Evolutionary conservation across 2,113 vertebrate genomes (phyloP), one percentile per base, ranked within the genome.

Genomic region (Excalfactoria chinensis): DNA sequence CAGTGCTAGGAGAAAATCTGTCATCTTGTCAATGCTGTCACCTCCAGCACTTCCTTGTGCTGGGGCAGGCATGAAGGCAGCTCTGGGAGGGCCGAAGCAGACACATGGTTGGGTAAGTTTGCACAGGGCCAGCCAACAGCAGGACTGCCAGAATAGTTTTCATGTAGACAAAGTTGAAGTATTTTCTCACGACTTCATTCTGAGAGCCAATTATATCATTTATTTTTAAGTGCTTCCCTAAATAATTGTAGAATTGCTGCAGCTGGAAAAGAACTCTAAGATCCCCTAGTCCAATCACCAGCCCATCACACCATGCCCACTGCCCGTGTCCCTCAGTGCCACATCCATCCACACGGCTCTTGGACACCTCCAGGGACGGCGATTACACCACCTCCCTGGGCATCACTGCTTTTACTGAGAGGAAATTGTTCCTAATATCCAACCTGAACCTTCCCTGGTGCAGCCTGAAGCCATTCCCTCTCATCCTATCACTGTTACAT

Each of bases 221-320:
- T 90, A n/a, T 92, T 92, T 86, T 86, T 8, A 93, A 96, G 69
- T 7, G 15, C 55, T 93, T 86, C n/a, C 58, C 80, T 86, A 78
- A 75, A 78, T 78, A 58, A 79, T 86, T 70, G 82, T 55, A 55
- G 53, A 55, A 30, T 30, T 18, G 16, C 30, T 55, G 30, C 18
- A 30, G 3, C 16, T 55, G 26, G 53, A 55, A 55, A 55, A 32
- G 16, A 55, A 16, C 53, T 18, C 53, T 55, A 55, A 55, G 28
- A 55, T 18, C 17, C 5, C 17, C 16, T 3, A 30, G 53, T 32
- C 53, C 49, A 51, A 51, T 13, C 49, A 51, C 7, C 28, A 17
- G 16, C 28, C 16, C 53, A 55, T 55, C 53, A 9, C 28, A 30
- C 53, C 28, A 13, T 56, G 53, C 30, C 53, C 53, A 56, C 17